These are phyloP conservation scores for Macaca mulatta DNA, from an alignment of 2,113 vertebrate genomes.

Conservation along the genomic window DNA sequence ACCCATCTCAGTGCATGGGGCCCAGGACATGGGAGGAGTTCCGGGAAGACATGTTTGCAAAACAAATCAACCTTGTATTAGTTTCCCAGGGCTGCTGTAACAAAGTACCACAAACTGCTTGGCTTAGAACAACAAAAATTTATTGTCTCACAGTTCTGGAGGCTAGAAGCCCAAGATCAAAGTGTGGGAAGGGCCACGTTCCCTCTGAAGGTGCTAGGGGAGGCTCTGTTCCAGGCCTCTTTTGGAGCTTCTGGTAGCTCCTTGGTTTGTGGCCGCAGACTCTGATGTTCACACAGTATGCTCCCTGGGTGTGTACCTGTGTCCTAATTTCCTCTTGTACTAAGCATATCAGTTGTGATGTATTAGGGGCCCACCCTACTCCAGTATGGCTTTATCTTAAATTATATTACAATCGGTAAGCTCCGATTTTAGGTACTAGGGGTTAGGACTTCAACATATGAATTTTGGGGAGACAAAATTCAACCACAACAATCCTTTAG, in stretches of 20 bases:
- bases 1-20: neutral
- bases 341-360: neutral
- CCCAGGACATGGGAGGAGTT: neutral
- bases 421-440: neutral
- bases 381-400: neutral
- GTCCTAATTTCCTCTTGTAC: neutral
- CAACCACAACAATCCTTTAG: neutral
- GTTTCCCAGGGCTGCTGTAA: neutral
- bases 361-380: neutral
- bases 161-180: neutral
- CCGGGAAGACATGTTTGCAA: rapidly evolving
- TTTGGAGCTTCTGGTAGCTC: neutral
- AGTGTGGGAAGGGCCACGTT: rapidly evolving
- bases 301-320: neutral
- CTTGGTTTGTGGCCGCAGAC: neutral
- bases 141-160: neutral
- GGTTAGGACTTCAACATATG: neutral
- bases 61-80: rapidly evolving
- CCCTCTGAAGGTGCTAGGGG: neutral
- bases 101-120: no score
- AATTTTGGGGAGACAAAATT: neutral
- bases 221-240: neutral
- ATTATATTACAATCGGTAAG: neutral
- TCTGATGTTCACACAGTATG: rapidly evolving
- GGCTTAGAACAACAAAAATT: no score